Evolutionary conservation across 2,797 vertebrate species (phyloP).

Genomic region (Acanthiza pusilla): DNA sequence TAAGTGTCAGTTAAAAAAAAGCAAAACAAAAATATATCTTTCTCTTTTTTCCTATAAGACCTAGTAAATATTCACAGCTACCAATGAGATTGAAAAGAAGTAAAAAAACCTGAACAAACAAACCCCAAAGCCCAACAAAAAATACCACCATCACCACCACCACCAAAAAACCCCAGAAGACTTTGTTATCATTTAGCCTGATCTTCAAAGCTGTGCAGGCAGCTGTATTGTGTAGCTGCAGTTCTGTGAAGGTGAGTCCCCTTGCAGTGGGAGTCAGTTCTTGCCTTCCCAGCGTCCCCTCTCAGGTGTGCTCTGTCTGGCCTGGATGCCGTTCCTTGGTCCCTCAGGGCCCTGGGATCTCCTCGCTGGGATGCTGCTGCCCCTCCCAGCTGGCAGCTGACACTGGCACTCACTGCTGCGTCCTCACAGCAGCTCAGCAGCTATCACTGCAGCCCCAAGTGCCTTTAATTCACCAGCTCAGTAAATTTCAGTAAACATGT

Average conservation of each 20-base stretch:
- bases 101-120: rapidly evolving
- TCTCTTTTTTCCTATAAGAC: not conserved
- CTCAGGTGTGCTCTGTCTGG: not conserved
- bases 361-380: rapidly evolving
- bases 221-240: not conserved
- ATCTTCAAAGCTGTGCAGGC: not conserved
- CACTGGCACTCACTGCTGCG: too few relatives aligned
- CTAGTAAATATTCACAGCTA: not conserved
- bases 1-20: not conserved
- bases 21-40: not conserved
- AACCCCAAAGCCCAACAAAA: not conserved
- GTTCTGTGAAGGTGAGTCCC: not conserved
- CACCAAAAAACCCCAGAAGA: not conserved
- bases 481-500: rapidly evolving
- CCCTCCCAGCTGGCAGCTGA: rapidly evolving
- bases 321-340: rapidly evolving
- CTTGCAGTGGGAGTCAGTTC: not conserved
- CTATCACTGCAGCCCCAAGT: not conserved
- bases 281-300: rapidly evolving
- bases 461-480: not conserved
- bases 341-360: too few relatives aligned
- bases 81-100: not conserved
- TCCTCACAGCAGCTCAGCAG: not conserved
- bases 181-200: not conserved
- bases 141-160: rapidly evolving